Base-by-base conservation (phyloP, 2,888 invertebrate genomes). In the Philopedon plagiatum region DNA sequence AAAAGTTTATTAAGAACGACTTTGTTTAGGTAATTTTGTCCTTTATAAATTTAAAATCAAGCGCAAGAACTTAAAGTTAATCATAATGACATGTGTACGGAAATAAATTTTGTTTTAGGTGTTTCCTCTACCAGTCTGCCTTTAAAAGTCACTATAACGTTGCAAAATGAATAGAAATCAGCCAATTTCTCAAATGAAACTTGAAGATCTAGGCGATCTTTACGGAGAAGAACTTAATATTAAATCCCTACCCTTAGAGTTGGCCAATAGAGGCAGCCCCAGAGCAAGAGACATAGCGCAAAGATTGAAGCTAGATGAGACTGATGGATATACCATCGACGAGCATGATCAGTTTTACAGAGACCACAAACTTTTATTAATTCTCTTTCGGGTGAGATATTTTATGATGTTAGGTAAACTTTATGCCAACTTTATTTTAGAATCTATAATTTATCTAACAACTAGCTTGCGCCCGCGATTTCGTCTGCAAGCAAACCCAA, bases 281-380 rank as follows among this genome's bases (percentile, higher is more conserved):
- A 79, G 85, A 73, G 79, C 81, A 19, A 77, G 80, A 71, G 83
- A 82, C 66, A 85, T 85, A 66, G 77, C 79, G 18, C 78, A 82
- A 71, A 86, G 91, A 49, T 86, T 87, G 39, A 79, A 85, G 79
- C 81, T 91, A 9, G 87, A 88, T 61, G 88, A 89, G 0, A 86
- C 87, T 74, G 88, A 91, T 83, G 90, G 90, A 2, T 86, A 88
- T 77, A 88, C 87, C 4, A 87, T 90, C 41, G 91, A 91, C 80
- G 85, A 87, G 41, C 90, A 91, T 80, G 91, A 91, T 79, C 90
- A 90, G 81, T 91, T 91, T 84, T 91, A 91, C 78, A 86, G 90
- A 58, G 91, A 91, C 79, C 91, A 91, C 79, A 91, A 91, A 80
- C 81, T 91, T 63, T 83, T 91, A 26, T 82, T 91, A 19, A 88